These are phyloP conservation scores for Drosophila obscura DNA, from an alignment of 1,140 invertebrate genomes.

Conservation along the genomic window DNA sequence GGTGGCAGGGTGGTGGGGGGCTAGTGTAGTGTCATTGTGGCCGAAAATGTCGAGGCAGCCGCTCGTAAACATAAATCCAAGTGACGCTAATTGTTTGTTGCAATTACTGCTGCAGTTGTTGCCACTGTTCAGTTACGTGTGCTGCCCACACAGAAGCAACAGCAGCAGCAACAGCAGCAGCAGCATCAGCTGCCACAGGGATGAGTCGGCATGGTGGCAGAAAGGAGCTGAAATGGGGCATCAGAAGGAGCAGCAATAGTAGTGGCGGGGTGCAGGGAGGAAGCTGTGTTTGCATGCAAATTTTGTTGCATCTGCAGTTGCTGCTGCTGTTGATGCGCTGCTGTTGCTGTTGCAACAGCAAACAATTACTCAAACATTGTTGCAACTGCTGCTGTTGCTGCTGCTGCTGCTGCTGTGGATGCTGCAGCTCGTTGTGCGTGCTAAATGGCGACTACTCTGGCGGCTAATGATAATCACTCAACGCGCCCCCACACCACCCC, in stretches of 20 bases:
- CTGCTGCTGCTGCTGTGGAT: constrained; percentile 19
- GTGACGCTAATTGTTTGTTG: constrained; percentile 81
- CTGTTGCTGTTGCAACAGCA: constrained; percentile 55
- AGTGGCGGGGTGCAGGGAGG: not conserved
- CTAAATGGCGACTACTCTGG: constrained; percentile 73
- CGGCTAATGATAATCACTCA: constrained; percentile 78
- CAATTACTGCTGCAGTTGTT: constrained; percentile 76
- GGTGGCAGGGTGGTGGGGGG: not conserved
- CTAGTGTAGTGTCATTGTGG: constrained; percentile 32
- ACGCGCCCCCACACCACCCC: constrained; percentile 27
- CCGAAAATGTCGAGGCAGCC: constrained; percentile 59
- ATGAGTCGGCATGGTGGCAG: too few species aligned
- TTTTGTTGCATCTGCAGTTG: constrained; percentile 64
- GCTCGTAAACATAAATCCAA: constrained; percentile 78
- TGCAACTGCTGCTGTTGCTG: constrained; percentile 47
- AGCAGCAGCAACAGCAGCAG: constrained; percentile 7
- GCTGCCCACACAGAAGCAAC: constrained; percentile 22
- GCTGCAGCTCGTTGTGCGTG: constrained; percentile 66
- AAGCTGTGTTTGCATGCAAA: constrained; percentile 65
- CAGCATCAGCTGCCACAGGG: constrained; percentile 27
- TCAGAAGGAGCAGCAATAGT: not conserved
- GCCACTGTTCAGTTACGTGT: constrained; percentile 65
- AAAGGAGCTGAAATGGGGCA: not conserved
- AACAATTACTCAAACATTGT: constrained; percentile 82
- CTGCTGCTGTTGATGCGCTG: constrained; percentile 19